Evolutionary conservation across 2,113 vertebrate genomes (phyloP), one percentile per base, ranked within the genome.

Genomic region (Thymallus thymallus): DNA sequence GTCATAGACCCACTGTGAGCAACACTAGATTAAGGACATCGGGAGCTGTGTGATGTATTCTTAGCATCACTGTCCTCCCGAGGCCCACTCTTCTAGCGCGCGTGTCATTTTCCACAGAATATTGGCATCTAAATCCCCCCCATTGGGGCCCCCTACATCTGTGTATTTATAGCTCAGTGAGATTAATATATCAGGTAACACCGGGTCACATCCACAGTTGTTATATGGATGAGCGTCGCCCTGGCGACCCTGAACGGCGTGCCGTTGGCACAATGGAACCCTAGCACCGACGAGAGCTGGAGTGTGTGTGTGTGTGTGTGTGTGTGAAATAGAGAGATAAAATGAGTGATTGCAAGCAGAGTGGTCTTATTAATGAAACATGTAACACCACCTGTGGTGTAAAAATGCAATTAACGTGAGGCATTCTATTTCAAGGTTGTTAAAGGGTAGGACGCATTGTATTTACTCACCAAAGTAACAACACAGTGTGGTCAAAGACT

Each of bases 91-190:
- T 9, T 41, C 35, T 41, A 76, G 81, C 75, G 83, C 82, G 82
- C 81, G 88, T 90, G 91, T 88, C 90, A 91, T 91, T 92, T 93
- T 94, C 91, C 92, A 91, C 91, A 91, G 91, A 89, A 92, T 92
- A 93, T 92, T 88, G 88, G 88, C 35, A 41, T 41, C 35, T 41
- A 41, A 12, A 9, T 41, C 35, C 35, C 35, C 26, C 35, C 7
- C 35, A 41, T 41, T 41, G 35, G 9, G 87, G 85, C 81, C 67
- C 77, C 68, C 41, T 26, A 85, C 86, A 86, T 86, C 77, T 41
- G 74, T 73, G 86, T 94, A 93, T 93, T 91, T 91, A 90, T 92
- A 93, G 90, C 67, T 71, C 64, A 77, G 86, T 92, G 92, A 41
- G 35, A 94, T 93, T 93, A 93, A 93, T 92, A 41, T 41, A 91